Base-by-base conservation (phyloP, 2,113 vertebrate species). In the Jacana jacana region DNA sequence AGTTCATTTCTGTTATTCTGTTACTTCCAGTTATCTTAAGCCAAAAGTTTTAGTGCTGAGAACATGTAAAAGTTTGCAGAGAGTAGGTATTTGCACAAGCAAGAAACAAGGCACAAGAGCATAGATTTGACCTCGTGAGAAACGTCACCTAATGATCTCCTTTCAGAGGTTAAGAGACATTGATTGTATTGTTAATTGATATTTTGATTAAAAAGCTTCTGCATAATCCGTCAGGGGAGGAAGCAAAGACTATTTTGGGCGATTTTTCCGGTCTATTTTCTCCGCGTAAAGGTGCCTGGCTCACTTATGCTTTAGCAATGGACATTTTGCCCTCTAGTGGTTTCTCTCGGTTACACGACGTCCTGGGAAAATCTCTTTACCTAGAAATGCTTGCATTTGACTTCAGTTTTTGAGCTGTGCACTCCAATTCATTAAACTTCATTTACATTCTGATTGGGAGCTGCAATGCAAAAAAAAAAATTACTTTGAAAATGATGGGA, bases 271-370 rank as follows among this genome's bases (percentile, higher is more conserved):
- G 7, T 40, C 3, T 55, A 2, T 55, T 55, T 63, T 39, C 10
- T 58, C 4, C 0, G 2, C 7, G 2, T 1, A 11, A 13, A 40
- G 15, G 5, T 37, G 23, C 51, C 20, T 4, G 14, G 18, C 10
- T 65, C 64, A 9, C 54, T 88, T 33, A 10, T 4, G 7, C 28
- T 88, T 94, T 97, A 94, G 61, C 54, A 95, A 97, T 79, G 97
- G 73, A 92, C 84, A 63, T 85, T 73, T 86, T 96, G 98, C 98
- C 98, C 97, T 97, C 98, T 98, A 98, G 98, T 98, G 98, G 95
- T 66, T 76, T 9, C 5, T 83, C 17, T 31, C 3, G 8, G 52
- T 81, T 77, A 85, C 27, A 87, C 80, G 57, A n/a, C 27, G 5
- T 39, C 51, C 17, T 5, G 7, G 39, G 40, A 11, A 61, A 76